Base-by-base conservation (phyloP, 2,797 vertebrate species). In the Enteromius fasciolatus region DNA sequence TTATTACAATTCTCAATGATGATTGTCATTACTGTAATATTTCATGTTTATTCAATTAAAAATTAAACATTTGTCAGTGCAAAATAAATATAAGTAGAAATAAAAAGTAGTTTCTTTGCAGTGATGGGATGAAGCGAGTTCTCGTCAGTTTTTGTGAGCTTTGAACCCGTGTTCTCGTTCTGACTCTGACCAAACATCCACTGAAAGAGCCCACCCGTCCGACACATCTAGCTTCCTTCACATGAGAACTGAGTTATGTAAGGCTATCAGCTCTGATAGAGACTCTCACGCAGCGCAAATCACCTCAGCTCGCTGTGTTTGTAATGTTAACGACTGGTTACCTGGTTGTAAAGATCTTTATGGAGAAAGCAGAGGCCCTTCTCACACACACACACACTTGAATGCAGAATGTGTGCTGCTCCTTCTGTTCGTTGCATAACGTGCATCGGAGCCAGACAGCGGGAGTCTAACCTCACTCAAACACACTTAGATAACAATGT, bases 361-460 rank as follows among this genome's bases (percentile, higher is more conserved):
- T 54, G 5, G 18, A n/a, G 48, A 33, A 50, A 28, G n/a, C 23
- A 15, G 23, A 70, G 23, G 41, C 23, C 9, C 23, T 25, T 70
- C 44, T 23, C 46, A n/a, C 20, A 14, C 10, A n/a, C n/a, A 17
- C 46, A 48, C 12, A 9, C 20, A 31, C 14, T 3, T n/a, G 3
- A 31, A 33, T 33, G 23, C 59, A 64, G n/a, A 48, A 48, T 12
- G 18, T 78, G 76, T 50, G 44, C 76, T 33, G 12, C 44, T 77
- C 1, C 14, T 48, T 76, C 12, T 75, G 52, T 12, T 12, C 6
- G 11, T 77, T 64, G 41, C 3, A 41, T 33, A 77, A 63, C 39
- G 12, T 36, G 3, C 10, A 23, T 36, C 17, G 3, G 15, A 54
- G 50, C 17, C 46, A 17, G 17, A 17, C 17, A 18, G 48, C 17